phyloP scores from a whole-genome alignment of 2,888 invertebrate genomes.

The Stenichneumon culpator region DNA sequence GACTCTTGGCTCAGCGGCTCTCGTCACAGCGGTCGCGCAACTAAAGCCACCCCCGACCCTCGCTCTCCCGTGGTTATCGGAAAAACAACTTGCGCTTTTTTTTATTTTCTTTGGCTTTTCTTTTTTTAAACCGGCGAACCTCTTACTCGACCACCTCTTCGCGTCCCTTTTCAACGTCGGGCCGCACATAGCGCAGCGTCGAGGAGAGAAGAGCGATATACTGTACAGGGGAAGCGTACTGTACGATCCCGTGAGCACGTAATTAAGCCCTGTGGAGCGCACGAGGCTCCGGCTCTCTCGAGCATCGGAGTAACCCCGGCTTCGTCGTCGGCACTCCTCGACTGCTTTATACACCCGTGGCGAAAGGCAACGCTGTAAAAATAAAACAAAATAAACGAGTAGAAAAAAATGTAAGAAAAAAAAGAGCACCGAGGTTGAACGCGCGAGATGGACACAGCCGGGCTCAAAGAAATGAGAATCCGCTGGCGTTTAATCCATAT shows the following conservation, averaged over 20 bases:
- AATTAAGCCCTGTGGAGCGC: constrained; percentile 50
- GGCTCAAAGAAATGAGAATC: constrained; percentile 29
- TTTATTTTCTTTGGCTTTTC: background rate
- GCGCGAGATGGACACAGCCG: background rate
- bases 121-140: constrained; percentile 16
- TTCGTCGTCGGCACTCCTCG: constrained; percentile 36
- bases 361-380: constrained; percentile 29
- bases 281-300: constrained; percentile 38
- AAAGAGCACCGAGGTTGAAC: constrained; percentile 14
- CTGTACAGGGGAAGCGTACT: constrained; percentile 2
- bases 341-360: constrained; percentile 27
- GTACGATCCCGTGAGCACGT: constrained; percentile 43
- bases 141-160: constrained; percentile 13
- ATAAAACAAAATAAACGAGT: constrained; percentile 12
- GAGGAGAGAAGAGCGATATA: constrained; percentile 21
- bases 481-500: constrained; percentile 13
- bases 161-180: constrained; percentile 28
- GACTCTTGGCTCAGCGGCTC: constrained; percentile 2
- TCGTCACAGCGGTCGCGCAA: background rate
- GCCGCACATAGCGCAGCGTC: background rate
- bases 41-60: background rate
- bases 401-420: constrained; percentile 7
- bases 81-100: constrained; percentile 12
- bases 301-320: constrained; percentile 19
- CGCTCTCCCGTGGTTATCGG: constrained; percentile 22